Conservation (phyloP, 1,140 invertebrate species). For the Leptoteleia sp. region DNA sequence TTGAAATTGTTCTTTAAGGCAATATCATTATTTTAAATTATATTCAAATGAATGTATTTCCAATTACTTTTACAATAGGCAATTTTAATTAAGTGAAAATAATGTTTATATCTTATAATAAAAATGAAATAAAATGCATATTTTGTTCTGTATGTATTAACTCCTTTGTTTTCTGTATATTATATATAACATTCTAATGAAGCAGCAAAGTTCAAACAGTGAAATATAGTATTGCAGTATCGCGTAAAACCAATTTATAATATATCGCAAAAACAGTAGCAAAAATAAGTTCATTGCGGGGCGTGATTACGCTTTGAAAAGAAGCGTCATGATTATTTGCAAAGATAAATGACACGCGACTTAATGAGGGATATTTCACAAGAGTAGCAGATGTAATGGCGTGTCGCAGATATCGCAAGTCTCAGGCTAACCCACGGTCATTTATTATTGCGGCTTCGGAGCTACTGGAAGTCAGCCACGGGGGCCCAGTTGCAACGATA, state of each 20-base stretch:
- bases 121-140: too few species aligned
- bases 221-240: too few species aligned
- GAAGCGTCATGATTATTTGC: constrained; percentile 44
- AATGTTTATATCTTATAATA: too few species aligned
- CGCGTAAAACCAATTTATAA: not conserved
- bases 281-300: constrained; percentile 10
- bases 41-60: too few species aligned
- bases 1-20: constrained; percentile 19
- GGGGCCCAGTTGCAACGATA: constrained; percentile 73
- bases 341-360: constrained; percentile 59
- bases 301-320: constrained; percentile 46
- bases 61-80: too few species aligned
- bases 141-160: too few species aligned
- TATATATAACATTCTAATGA: too few species aligned
- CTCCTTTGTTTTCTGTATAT: too few species aligned
- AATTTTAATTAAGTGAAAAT: too few species aligned
- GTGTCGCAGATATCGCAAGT: constrained; percentile 69
- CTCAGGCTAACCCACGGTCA: constrained; percentile 65
- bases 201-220: too few species aligned
- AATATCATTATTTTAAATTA: too few species aligned
- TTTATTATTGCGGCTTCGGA: constrained; percentile 70
- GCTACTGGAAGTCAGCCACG: constrained; percentile 69
- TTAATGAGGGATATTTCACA: constrained; percentile 65
- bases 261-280: constrained; percentile 36
- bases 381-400: constrained; percentile 67